These are phyloP conservation scores for Corythornis cristatus DNA, from an alignment of 2,113 vertebrate species.

Conservation along the genomic window DNA sequence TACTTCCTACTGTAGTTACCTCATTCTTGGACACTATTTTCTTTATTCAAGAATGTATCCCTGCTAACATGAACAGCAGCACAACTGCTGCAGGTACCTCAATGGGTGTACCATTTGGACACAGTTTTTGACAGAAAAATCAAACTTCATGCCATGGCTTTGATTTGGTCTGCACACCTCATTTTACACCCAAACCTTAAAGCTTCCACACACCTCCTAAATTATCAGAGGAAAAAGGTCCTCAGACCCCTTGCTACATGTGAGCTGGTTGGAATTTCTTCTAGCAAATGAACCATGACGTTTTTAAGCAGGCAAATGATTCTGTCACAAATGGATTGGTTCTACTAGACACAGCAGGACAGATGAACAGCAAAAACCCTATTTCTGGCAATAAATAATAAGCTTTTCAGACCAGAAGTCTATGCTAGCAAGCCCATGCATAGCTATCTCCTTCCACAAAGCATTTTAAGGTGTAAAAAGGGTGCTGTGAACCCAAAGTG, in stretches of 20 bases:
- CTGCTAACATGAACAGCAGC: background rate
- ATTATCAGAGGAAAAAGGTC: background rate
- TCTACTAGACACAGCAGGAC: background rate
- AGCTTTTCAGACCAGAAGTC: background rate
- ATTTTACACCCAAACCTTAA: background rate
- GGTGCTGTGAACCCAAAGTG: background rate
- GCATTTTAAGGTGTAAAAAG: background rate
- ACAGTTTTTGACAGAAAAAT: background rate
- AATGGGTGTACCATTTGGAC: rapidly evolving
- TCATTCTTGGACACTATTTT: background rate
- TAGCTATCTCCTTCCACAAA: background rate
- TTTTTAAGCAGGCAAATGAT: background rate
- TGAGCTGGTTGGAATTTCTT: background rate
- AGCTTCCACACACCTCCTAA: background rate
- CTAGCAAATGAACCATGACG: background rate
- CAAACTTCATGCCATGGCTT: background rate
- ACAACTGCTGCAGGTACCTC: rapidly evolving
- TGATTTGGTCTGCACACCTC: background rate
- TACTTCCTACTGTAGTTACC: background rate
- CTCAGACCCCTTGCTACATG: background rate
- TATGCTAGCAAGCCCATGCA: background rate
- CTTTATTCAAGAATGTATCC: background rate
- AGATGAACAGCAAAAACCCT: background rate
- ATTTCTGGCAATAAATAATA: background rate
- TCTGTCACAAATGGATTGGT: background rate